A percentile compares a stretch with the other conserved stretches of the same genome.
phyloP scores from a whole-genome alignment of 1,140 invertebrate genomes.

The Monochamus saltuarius region DNA sequence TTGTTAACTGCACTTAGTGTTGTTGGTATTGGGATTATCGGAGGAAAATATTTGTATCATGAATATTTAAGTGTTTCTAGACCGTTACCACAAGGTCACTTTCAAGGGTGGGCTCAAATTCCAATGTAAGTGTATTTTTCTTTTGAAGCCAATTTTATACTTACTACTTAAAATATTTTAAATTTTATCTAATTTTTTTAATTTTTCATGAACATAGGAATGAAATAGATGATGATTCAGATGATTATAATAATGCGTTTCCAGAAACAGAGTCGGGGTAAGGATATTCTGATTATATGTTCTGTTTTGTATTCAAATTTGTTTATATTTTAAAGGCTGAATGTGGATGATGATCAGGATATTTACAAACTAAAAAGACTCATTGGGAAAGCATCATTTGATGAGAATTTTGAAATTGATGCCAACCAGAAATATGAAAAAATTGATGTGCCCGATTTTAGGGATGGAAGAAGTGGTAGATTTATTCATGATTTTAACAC shows the following conservation, averaged over 20 bases:
- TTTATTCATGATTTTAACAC: conserved; percentile 89
- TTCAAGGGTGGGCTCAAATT: conserved; percentile 28
- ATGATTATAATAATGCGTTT: conserved; percentile 5
- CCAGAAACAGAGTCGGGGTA: conserved; percentile 1
- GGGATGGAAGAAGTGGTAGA: conserved; percentile 71
- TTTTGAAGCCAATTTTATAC: conserved; percentile 1
- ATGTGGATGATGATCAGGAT: conserved; percentile 42
- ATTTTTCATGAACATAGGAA: neutral
- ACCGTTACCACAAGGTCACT: conserved; percentile 4
- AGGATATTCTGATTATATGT: neutral
- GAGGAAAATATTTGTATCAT: conserved; percentile 76
- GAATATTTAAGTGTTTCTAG: conserved; percentile 66
- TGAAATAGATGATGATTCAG: conserved; percentile 5
- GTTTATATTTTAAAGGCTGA: conserved; percentile 13
- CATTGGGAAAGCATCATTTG: conserved; percentile 59
- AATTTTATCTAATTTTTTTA: conserved; percentile 1
- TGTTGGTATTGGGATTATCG: conserved; percentile 72
- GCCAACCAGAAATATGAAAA: conserved; percentile 68
- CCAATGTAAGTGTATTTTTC: conserved; percentile 26
- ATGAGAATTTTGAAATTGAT: conserved; percentile 77
- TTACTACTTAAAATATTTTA: neutral
- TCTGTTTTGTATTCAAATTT: neutral
- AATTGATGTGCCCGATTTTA: conserved; percentile 79
- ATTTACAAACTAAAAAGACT: conserved; percentile 33
- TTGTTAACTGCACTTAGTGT: conserved; percentile 71